Percentiles rank a stretch among this genome's conserved stretches.
Conservation (phyloP, 2,888 invertebrate species). For the Ichneumon xanthorius region DNA sequence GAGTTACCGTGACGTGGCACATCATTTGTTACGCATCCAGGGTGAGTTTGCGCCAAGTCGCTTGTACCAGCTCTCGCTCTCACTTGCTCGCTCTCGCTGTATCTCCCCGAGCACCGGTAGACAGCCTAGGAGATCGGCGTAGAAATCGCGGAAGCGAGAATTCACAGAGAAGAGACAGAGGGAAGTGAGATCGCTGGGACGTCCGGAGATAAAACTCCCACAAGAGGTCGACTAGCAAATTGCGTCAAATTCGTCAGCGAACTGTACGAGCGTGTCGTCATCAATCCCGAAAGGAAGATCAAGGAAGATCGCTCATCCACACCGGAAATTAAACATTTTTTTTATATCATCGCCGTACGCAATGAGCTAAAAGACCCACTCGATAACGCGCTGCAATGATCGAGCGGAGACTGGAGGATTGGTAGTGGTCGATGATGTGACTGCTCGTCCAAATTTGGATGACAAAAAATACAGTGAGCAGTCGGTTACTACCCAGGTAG, state of each 20-base stretch:
- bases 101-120: constrained; percentile 7
- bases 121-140: constrained; percentile 28
- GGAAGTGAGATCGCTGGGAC: constrained; percentile 26
- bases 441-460: not conserved
- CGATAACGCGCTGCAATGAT: not conserved
- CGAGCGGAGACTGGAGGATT: not conserved
- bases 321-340: constrained; percentile 46
- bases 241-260: constrained; percentile 48
- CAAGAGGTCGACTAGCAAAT: constrained; percentile 27
- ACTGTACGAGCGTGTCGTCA: constrained; percentile 46
- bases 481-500: too few relatives aligned
- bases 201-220: constrained; percentile 28
- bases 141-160: constrained; percentile 25
- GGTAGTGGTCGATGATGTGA: not conserved
- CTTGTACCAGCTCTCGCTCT: constrained; percentile 38
- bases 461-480: too few relatives aligned
- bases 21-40: constrained; percentile 72
- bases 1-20: constrained; percentile 71
- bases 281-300: constrained; percentile 50
- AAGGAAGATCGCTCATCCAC: not conserved
- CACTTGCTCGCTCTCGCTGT: not conserved
- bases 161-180: not conserved
- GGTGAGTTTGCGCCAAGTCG: constrained; percentile 57
- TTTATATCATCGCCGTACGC: not conserved
- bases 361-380: not conserved